A percentile compares a stretch with the other conserved stretches of the same genome.
phyloP scores from a whole-genome alignment of 1,140 invertebrate genomes.

The Drosophila malerkotliana region DNA sequence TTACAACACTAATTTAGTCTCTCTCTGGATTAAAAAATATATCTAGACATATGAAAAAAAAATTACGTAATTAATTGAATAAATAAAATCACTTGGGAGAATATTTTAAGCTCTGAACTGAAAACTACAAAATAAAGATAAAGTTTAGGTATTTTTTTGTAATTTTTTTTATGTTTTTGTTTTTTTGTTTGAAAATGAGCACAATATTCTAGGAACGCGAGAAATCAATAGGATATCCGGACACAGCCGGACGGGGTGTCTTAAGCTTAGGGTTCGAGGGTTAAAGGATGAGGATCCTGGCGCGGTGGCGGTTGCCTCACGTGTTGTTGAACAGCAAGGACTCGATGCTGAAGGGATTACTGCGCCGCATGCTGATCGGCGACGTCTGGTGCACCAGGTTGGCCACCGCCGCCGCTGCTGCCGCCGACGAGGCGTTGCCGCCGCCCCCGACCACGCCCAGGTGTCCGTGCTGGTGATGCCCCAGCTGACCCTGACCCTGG shows the following conservation, averaged over 20 bases:
- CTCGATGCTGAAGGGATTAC: conserved; percentile 94
- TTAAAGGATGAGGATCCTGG: conserved; percentile 1
- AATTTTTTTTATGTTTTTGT: neutral
- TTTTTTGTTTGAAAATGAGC: conserved; percentile 21
- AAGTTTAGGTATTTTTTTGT: neutral
- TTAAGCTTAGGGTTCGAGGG: neutral
- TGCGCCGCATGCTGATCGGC: conserved; percentile 86
- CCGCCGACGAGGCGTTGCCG: conserved; percentile 24
- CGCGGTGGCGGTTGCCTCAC: conserved; percentile 83
- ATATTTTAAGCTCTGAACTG: conserved; percentile 64
- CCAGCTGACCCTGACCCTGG: conserved; percentile 17
- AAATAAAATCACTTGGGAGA: conserved; percentile 70
- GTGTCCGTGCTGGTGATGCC: conserved; percentile 29
- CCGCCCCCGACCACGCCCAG: conserved; percentile 7
- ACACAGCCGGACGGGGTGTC: neutral
- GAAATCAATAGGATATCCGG: conserved; percentile 5
- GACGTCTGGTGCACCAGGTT: conserved; percentile 84
- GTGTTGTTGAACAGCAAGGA: conserved; percentile 90
- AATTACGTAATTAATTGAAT: conserved; percentile 45
- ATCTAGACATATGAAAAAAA: conserved; percentile 6
- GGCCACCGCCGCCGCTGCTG: conserved; percentile 65
- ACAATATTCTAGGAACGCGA: conserved; percentile 43
- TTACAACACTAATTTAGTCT: conserved; percentile 77
- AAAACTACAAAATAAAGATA: conserved; percentile 2
- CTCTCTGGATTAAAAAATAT: conserved; percentile 60